phyloP scores from a whole-genome alignment of 2,113 vertebrate genomes.

The Erpornis zantholeuca region DNA sequence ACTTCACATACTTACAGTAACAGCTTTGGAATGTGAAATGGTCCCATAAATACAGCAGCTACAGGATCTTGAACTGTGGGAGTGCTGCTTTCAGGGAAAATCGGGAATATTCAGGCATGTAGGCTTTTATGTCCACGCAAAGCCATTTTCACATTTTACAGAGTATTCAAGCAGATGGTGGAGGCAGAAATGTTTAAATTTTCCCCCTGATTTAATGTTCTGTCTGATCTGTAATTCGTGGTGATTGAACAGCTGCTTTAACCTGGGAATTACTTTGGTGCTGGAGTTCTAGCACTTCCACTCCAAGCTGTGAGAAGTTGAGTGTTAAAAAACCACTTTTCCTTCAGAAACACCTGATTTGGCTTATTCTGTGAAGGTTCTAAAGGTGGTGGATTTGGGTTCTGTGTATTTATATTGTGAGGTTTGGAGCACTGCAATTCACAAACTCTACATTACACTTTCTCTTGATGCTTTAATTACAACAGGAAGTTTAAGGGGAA shows the following conservation, averaged over 20 bases:
- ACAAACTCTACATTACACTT: background rate
- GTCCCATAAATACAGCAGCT: background rate
- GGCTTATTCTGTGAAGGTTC: background rate
- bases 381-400: background rate
- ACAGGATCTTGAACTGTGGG: background rate
- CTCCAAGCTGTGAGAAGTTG: background rate
- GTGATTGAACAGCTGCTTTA: background rate
- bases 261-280: background rate
- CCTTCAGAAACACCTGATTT: background rate
- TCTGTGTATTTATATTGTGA: background rate
- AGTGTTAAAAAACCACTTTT: background rate
- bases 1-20: background rate
- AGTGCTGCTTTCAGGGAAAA: background rate
- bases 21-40: background rate
- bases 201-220: background rate
- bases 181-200: background rate
- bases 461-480: background rate
- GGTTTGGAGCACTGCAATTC: background rate
- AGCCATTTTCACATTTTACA: background rate
- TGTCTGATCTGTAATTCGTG: background rate
- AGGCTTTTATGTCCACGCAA: background rate
- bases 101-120: background rate
- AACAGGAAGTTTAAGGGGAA: background rate
- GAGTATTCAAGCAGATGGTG: background rate
- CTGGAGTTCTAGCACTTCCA: background rate